These are phyloP conservation scores for Platalea minor DNA, from an alignment of 2,797 vertebrate species.

Conservation along the genomic window DNA sequence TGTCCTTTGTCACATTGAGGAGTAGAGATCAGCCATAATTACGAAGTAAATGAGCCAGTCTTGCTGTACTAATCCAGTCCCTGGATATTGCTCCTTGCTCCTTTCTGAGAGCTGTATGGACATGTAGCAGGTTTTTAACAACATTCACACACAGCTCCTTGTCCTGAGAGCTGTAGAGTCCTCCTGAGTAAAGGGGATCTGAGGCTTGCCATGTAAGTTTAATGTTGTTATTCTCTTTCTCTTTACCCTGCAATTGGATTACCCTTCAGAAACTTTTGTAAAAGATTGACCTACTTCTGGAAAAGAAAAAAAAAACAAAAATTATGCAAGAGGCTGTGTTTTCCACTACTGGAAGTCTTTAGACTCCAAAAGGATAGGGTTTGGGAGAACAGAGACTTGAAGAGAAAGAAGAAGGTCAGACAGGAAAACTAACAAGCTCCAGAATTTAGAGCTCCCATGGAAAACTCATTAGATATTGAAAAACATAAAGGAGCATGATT, in stretches of 20 bases:
- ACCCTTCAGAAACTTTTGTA: background rate
- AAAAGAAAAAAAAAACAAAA: background rate
- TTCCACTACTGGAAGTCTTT: background rate
- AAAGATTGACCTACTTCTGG: background rate
- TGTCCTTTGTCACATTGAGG: background rate
- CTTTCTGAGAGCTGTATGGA: background rate
- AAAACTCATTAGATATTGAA: background rate
- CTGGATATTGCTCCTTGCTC: background rate
- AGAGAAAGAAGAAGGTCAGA: background rate
- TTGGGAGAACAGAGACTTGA: background rate
- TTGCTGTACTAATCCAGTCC: background rate
- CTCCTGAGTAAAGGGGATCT: background rate
- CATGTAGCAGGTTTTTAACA: background rate
- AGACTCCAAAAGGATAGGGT: accelerated
- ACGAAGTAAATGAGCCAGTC: background rate
- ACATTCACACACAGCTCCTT: background rate
- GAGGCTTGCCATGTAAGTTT: background rate
- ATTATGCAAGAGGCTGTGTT: background rate
- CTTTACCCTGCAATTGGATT: background rate
- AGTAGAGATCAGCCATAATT: background rate
- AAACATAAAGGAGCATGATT: background rate
- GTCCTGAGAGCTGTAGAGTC: background rate
- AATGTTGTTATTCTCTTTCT: background rate
- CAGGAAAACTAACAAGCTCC: background rate
- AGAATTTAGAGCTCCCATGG: background rate